Evolutionary conservation across 2,888 invertebrate species (phyloP).

Genomic region (Conistra vaccinii): DNA sequence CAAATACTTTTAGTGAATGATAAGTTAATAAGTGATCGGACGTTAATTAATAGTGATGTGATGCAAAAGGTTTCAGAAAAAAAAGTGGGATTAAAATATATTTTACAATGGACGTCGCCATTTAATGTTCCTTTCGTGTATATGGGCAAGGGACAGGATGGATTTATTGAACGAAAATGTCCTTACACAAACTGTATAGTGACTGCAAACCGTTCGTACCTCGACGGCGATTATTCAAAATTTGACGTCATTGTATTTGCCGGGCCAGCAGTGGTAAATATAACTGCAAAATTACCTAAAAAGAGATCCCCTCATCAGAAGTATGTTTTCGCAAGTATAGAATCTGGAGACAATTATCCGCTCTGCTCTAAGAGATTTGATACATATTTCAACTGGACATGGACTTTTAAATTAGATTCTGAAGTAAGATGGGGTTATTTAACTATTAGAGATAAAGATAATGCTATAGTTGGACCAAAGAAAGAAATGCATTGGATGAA

Average conservation of each 20-base stretch:
- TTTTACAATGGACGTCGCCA: constrained; percentile 76
- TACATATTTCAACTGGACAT: constrained; percentile 82
- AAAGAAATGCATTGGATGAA: constrained; percentile 74
- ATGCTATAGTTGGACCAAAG: constrained; percentile 73
- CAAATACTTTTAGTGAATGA: background rate
- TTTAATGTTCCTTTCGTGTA: constrained; percentile 72
- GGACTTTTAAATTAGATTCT: constrained; percentile 80
- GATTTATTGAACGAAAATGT: constrained; percentile 77
- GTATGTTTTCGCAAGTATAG: constrained; percentile 78
- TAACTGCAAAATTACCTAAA: constrained; percentile 58
- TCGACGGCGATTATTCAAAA: constrained; percentile 71
- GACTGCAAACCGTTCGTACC: constrained; percentile 71
- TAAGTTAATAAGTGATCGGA: constrained; percentile 13
- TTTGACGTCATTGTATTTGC: constrained; percentile 81
- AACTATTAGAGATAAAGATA: constrained; percentile 69
- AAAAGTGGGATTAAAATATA: constrained; percentile 68
- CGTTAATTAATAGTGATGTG: constrained; percentile 19
- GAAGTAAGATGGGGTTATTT: constrained; percentile 78
- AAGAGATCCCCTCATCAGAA: constrained; percentile 75
- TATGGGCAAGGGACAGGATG: constrained; percentile 70
- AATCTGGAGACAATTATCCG: constrained; percentile 78
- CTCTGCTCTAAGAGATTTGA: constrained; percentile 71
- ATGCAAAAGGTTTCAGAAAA: constrained; percentile 11
- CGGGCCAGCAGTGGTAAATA: constrained; percentile 73
- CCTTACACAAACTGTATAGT: constrained; percentile 79